Evolutionary conservation across 2,888 invertebrate species (phyloP), one percentile per base, ranked within the genome.

Genomic region (Sinopyrophorus schimmeli): DNA sequence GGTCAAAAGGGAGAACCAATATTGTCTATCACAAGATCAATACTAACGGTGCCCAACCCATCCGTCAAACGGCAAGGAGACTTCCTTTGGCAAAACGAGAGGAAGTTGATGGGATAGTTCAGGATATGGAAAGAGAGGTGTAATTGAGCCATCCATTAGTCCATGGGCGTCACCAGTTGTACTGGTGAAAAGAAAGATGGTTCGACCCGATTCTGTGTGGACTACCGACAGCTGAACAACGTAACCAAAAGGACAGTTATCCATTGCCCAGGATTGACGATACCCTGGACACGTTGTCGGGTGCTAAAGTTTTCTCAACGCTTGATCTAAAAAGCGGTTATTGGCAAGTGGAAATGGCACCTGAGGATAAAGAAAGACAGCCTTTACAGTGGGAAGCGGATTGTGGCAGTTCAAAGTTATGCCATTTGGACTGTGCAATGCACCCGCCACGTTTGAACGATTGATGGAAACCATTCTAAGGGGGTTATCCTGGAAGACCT

Each of bases 291-390:
- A 60, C 58, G 5, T 38, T 67, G 0, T 62, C 65, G 1, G 24
- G 27, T 5, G 66, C 66, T 0, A 39, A 24, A n/a, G 43, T 64
- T 3, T 67, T 67, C 26, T 49, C 63, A 1, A 62, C 63, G 5
- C 30, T 68, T 2, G 66, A 69, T 10, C 39, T 66, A 3, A 57
- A 58, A 16, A 56, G 57, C 32, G 63, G 66, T 2, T 69, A 65
- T 27, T 68, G 67, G 66, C 66, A 67, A 20, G 44, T 68, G 1
- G 61, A 60, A 2, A 48, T 68, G 53, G 54, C 51, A 2, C 42
- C 35, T 55, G 5, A 9, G 3, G 32, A 15, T 2, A 32, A 26
- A 1, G 18, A 28, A n/a, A 30, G 16, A 40, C 31, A 1, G 40
- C 40, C 2, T 21, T 40, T n/a, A 59, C 64, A 0, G 63, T 65